Percentiles rank a stretch among this genome's conserved stretches.
phyloP scores from a whole-genome alignment of 2,797 vertebrate species.

The Lutjanus argentimaculatus region DNA sequence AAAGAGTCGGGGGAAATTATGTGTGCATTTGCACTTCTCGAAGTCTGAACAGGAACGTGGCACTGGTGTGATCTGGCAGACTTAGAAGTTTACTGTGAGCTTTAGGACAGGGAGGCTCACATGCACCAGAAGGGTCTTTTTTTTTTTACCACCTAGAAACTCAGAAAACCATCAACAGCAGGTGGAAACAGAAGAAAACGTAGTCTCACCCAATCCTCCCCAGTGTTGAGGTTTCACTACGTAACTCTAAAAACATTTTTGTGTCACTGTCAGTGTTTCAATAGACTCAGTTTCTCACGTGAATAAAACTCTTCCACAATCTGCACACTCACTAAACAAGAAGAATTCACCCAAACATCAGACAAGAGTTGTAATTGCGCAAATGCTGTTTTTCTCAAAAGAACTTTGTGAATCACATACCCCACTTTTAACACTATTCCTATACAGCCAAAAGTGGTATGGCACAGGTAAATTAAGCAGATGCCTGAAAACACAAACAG shows the following conservation, averaged over 20 bases:
- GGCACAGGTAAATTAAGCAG: too few relatives aligned
- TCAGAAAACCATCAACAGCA: background rate
- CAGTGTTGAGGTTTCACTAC: background rate
- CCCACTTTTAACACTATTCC: too few relatives aligned
- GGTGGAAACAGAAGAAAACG: background rate
- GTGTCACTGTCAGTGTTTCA: background rate
- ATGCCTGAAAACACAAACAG: too few relatives aligned
- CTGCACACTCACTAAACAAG: background rate
- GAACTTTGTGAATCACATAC: too few relatives aligned
- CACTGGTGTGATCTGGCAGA: constrained; percentile 43
- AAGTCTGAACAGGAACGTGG: constrained; percentile 36
- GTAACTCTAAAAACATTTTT: background rate
- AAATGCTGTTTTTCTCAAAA: too few relatives aligned
- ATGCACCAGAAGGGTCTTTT: background rate
- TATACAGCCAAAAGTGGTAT: too few relatives aligned
- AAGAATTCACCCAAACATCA: background rate
- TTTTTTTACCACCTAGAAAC: background rate
- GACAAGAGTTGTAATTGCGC: background rate
- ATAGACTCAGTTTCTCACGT: background rate
- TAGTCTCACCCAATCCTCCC: background rate
- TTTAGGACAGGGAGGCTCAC: constrained; percentile 15
- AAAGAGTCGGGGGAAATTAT: constrained; percentile 71
- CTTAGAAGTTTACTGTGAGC: constrained; percentile 48
- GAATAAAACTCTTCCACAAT: background rate
- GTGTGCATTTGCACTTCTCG: constrained; percentile 48